Evolutionary conservation across 2,888 invertebrate genomes (phyloP).

Genomic region (Drosophila setosimentum): DNA sequence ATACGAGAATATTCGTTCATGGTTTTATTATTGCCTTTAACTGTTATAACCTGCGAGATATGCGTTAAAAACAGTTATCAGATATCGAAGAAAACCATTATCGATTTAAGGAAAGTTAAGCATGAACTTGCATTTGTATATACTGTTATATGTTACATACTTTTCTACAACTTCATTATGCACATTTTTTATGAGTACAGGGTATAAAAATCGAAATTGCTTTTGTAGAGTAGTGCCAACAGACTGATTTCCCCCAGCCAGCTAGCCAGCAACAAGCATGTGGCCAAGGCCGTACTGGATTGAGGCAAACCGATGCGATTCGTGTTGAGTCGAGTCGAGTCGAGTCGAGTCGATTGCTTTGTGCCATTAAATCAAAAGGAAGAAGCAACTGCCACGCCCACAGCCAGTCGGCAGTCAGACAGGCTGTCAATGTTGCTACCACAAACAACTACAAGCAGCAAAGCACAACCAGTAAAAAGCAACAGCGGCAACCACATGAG

Average conservation of each 20-base stretch:
- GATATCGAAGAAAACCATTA: background rate
- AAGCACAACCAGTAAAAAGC: slow-evolving; percentile 18
- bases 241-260: background rate
- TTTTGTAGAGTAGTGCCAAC: slow-evolving; percentile 41
- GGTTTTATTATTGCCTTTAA: background rate
- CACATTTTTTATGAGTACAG: background rate
- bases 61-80: background rate
- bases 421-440: slow-evolving; percentile 46
- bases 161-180: background rate
- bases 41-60: background rate
- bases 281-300: slow-evolving; percentile 50
- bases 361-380: slow-evolving; percentile 64
- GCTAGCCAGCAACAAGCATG: slow-evolving; percentile 15
- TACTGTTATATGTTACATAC: background rate
- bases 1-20: background rate
- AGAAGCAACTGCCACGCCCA: slow-evolving; percentile 62
- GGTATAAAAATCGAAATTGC: slow-evolving; percentile 43
- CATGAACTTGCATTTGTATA: background rate
- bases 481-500: slow-evolving; percentile 21
- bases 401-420: slow-evolving; percentile 16
- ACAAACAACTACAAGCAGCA: slow-evolving; percentile 23
- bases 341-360: slow-evolving; percentile 2
- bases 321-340: slow-evolving; percentile 18
- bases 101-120: background rate
- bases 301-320: slow-evolving; percentile 14